Conservation (phyloP, 2,797 vertebrate genomes). For the Coilia nasus region DNA sequence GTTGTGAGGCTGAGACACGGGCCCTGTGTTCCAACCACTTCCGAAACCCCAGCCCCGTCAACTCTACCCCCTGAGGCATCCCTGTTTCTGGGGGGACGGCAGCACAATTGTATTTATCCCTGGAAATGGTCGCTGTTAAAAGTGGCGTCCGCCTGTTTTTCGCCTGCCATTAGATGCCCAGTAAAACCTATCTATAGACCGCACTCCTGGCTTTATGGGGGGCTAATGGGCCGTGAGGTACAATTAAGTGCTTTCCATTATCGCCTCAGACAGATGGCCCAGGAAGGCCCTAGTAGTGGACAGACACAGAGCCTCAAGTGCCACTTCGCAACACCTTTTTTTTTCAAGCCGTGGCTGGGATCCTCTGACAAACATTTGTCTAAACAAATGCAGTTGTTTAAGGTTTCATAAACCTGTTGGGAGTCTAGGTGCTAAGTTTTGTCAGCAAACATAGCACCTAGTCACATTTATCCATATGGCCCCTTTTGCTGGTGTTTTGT, state of each 20-base stretch:
- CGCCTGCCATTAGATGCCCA: conserved; percentile 30
- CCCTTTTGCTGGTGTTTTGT: not conserved
- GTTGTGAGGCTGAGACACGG: not conserved
- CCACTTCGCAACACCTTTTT: conserved; percentile 40
- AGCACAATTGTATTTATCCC: conserved; percentile 43
- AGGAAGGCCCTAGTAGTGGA: conserved; percentile 24
- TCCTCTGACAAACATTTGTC: conserved; percentile 25
- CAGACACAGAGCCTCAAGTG: conserved; percentile 22
- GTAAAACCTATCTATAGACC: conserved; percentile 46
- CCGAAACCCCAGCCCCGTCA: not conserved
- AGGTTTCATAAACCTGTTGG: conserved; percentile 21
- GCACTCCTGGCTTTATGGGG: conserved; percentile 50
- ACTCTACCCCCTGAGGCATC: not conserved
- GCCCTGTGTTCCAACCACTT: not conserved
- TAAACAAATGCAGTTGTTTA: conserved; percentile 27
- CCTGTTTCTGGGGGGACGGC: conserved; percentile 31
- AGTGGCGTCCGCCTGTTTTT: conserved; percentile 40
- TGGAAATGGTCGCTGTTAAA: conserved; percentile 51
- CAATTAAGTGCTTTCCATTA: conserved; percentile 45
- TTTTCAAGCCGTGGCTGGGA: conserved; percentile 1
- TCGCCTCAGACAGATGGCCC: conserved; percentile 54
- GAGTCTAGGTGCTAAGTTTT: conserved; percentile 25
- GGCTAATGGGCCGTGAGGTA: conserved; percentile 48
- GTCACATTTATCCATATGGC: conserved; percentile 15
- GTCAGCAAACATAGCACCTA: not conserved